These are phyloP conservation scores for Cassiopea andromeda DNA, from an alignment of 30 jellyfish, hydroid and myxozoan species.

Conservation along the genomic window DNA sequence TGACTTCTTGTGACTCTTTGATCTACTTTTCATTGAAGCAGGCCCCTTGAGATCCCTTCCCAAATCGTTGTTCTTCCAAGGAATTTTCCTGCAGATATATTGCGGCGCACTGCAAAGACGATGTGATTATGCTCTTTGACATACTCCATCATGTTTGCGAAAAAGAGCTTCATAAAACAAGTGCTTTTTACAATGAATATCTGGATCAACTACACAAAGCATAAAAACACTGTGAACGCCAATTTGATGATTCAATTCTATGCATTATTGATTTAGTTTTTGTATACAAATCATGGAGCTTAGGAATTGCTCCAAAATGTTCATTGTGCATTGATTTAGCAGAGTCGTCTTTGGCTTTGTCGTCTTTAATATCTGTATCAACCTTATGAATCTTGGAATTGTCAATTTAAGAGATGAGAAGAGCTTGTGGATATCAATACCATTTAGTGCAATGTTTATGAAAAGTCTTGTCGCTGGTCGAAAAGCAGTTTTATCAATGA, in stretches of 20 bases:
- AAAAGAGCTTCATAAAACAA: slow-evolving; percentile 3
- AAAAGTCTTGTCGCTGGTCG: slow-evolving; percentile 41
- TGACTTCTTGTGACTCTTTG: no score
- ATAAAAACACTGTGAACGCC: slow-evolving; percentile 1
- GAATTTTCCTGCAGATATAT: background rate
- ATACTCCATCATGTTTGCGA: background rate
- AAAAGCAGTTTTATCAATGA: slow-evolving; percentile 44
- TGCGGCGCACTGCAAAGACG: background rate
- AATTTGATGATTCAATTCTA: background rate
- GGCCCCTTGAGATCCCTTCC: no score
- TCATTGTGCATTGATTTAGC: no score
- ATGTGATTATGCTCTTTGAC: background rate
- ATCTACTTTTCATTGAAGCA: no score
- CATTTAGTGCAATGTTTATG: slow-evolving; percentile 36
- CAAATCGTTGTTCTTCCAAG: no score
- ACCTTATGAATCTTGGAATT: slow-evolving; percentile 37
- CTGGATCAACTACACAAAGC: background rate
- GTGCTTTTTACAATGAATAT: slow-evolving; percentile 4
- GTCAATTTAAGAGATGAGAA: slow-evolving; percentile 44
- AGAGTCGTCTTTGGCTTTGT: no score
- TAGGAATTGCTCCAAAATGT: no score
- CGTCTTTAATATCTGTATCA: no score
- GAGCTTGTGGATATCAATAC: slow-evolving; percentile 66
- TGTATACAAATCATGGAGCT: no score
- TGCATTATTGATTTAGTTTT: no score